Conservation (phyloP, 1,140 invertebrate genomes). For the Mylabris phalerata region DNA sequence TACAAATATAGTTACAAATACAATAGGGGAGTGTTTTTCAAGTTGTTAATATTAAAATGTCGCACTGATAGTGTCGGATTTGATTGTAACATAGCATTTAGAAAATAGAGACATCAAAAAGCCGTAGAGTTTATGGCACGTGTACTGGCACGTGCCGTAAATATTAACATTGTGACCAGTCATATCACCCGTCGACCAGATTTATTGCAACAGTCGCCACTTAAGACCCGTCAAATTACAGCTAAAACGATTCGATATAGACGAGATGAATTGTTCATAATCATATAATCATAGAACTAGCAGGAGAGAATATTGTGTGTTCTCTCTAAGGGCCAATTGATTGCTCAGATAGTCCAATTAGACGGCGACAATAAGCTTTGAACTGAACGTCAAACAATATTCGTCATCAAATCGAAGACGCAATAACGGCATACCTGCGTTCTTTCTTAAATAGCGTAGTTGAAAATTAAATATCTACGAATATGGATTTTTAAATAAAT, state of each 20-base stretch:
- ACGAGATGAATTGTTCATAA: no score
- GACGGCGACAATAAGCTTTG: no score
- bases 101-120: conserved; percentile 12
- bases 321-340: no score
- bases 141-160: conserved; percentile 9
- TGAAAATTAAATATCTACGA: neutral
- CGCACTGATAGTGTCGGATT: conserved; percentile 13
- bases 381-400: no score
- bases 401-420: neutral
- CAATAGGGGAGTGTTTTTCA: no score
- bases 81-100: conserved; percentile 1
- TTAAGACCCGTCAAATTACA: conserved; percentile 14
- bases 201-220: conserved; percentile 6
- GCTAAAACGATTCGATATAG: conserved; percentile 10
- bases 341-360: no score
- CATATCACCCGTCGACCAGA: conserved; percentile 7
- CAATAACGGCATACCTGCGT: conserved; percentile 1
- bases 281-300: no score
- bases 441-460: neutral
- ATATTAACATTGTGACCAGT: conserved; percentile 17
- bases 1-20: no score
- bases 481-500: no score
- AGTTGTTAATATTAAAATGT: conserved; percentile 7
- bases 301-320: no score
- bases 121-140: conserved; percentile 1